Evolutionary conservation across 2,888 invertebrate genomes (phyloP).

Genomic region (Polymixis flavicincta): DNA sequence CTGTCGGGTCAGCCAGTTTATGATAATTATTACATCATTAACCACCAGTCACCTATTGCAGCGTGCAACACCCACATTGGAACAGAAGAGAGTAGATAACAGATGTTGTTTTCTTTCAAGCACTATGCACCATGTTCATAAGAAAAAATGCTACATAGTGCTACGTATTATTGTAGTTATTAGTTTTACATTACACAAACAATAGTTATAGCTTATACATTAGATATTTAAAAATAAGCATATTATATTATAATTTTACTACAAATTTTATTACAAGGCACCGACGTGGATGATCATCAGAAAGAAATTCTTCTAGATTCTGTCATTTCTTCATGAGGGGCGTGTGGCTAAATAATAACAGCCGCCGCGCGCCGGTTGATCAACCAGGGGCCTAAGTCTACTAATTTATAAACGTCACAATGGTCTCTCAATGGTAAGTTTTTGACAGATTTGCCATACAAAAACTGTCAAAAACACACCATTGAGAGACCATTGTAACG

Average conservation of each 20-base stretch:
- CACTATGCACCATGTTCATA: not conserved
- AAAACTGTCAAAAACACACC: too few species aligned
- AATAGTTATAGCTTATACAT: not conserved
- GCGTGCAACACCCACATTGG: not conserved
- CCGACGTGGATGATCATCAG: not conserved
- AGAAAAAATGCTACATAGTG: not conserved
- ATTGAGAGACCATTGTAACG: too few species aligned
- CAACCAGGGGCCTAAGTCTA: too few species aligned
- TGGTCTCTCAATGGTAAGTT: too few species aligned
- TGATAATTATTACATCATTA: slow-evolving; percentile 1
- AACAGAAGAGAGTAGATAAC: not conserved
- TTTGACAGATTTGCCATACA: too few species aligned
- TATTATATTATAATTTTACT: not conserved
- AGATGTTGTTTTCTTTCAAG: not conserved
- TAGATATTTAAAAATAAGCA: not conserved
- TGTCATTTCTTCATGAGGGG: not conserved
- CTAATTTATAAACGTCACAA: too few species aligned
- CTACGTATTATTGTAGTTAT: not conserved
- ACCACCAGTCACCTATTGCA: not conserved
- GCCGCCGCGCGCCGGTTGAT: not conserved
- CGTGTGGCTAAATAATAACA: not conserved
- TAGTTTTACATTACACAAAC: not conserved
- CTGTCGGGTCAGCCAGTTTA: too few species aligned
- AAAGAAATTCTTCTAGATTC: not conserved
- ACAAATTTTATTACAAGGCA: not conserved